These are phyloP conservation scores for Petrophora chlorosata DNA, from an alignment of 2,888 invertebrate species.

Conservation along the genomic window DNA sequence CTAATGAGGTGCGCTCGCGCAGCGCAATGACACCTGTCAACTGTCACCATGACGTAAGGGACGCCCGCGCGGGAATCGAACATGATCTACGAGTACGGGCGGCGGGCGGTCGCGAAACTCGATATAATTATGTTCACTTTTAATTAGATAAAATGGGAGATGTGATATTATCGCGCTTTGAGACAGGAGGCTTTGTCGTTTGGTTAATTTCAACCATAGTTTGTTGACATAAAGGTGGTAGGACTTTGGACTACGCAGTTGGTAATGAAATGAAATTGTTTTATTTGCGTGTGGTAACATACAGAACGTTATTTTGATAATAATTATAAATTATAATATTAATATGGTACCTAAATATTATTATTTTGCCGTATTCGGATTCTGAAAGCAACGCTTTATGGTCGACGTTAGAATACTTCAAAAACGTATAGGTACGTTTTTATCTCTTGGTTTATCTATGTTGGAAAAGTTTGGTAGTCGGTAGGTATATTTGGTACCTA, in stretches of 20 bases:
- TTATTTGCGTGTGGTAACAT: conserved; percentile 16
- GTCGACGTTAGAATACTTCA: no score
- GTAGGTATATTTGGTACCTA: no score
- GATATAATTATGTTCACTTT: conserved; percentile 66
- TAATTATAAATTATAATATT: no score
- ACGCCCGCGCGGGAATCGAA: conserved; percentile 65
- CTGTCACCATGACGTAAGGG: conserved; percentile 69
- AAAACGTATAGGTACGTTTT: no score
- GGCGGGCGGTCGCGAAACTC: conserved; percentile 71
- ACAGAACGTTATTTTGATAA: no score
- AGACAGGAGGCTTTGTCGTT: conserved; percentile 18
- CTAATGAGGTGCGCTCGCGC: conserved; percentile 64
- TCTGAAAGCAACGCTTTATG: no score
- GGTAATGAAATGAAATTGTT: no score
- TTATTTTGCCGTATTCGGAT: no score
- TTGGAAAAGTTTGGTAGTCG: no score
- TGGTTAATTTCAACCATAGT: not conserved
- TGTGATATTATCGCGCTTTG: conserved; percentile 34
- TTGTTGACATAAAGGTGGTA: not conserved
- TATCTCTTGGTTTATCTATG: no score
- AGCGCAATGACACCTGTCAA: conserved; percentile 78
- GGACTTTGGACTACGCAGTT: no score
- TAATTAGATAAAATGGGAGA: conserved; percentile 56
- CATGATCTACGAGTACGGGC: conserved; percentile 69
- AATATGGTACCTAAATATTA: no score